Conservation (phyloP, 2,113 vertebrate genomes). For the Sialia sialis region DNA sequence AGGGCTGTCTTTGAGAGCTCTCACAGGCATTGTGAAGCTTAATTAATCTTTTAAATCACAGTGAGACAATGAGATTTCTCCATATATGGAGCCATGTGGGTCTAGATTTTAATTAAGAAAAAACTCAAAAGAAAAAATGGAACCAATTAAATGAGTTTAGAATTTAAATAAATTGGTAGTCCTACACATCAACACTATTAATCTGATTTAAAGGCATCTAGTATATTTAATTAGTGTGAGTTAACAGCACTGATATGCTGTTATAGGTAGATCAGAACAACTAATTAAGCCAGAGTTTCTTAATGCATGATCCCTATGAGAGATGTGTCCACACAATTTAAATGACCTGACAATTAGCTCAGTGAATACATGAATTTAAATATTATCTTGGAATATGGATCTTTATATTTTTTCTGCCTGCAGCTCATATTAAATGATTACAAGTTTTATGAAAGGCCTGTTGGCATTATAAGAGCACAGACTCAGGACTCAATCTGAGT, state of each 20-base stretch:
- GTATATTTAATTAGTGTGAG: background rate
- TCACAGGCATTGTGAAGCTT: background rate
- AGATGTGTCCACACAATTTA: background rate
- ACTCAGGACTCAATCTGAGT: background rate
- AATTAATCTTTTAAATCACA: background rate
- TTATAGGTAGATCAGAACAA: background rate
- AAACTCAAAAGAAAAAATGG: background rate
- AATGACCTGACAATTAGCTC: background rate
- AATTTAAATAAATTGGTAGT: background rate
- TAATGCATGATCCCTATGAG: background rate
- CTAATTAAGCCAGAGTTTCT: background rate
- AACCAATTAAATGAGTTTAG: background rate
- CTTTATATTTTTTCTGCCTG: background rate
- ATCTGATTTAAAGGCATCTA: background rate
- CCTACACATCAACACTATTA: background rate
- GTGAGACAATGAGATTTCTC: background rate
- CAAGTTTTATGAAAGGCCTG: background rate
- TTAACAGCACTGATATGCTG: background rate
- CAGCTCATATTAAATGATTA: background rate
- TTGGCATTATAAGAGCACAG: background rate
- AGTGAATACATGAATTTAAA: background rate
- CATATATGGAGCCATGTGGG: background rate
- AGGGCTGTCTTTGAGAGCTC: background rate
- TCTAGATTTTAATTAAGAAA: background rate
- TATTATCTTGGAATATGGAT: background rate